A percentile compares a stretch with the other conserved stretches of the same genome.
phyloP scores from a whole-genome alignment of 1,140 invertebrate genomes.

The Lerema accius region DNA sequence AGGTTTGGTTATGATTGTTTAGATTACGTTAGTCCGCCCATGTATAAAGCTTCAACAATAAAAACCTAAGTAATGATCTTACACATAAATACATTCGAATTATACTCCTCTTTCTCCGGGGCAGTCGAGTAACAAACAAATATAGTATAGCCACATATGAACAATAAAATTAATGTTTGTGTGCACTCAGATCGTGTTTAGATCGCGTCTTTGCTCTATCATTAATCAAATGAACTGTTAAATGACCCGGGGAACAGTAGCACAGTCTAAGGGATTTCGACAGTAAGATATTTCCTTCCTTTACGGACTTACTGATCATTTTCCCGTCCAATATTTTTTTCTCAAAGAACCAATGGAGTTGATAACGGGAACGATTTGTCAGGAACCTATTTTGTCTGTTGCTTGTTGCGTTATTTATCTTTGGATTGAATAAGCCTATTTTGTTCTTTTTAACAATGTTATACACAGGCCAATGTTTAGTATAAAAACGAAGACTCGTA shows the following conservation, averaged over 20 bases:
- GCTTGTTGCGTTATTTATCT: slow-evolving; percentile 30
- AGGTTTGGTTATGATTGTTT: no score
- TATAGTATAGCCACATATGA: no score
- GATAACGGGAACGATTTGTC: slow-evolving; percentile 69
- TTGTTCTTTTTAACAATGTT: slow-evolving; percentile 3
- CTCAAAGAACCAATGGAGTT: slow-evolving; percentile 64
- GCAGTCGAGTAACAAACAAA: no score
- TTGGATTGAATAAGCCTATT: slow-evolving; percentile 18
- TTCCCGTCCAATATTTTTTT: slow-evolving; percentile 63
- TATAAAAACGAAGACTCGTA: no score
- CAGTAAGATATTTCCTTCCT: slow-evolving; percentile 54
- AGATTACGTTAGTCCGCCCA: no score
- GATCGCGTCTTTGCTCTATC: slow-evolving; percentile 33
- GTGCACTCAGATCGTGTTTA: slow-evolving; percentile 5
- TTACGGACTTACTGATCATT: slow-evolving; percentile 60
- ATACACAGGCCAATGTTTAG: no score
- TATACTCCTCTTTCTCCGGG: no score
- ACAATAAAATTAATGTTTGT: slow-evolving; percentile 28
- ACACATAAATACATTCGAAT: no score
- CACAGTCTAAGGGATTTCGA: slow-evolving; percentile 47
- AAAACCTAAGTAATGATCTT: no score
- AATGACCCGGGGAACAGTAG: slow-evolving; percentile 55
- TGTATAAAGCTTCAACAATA: no score
- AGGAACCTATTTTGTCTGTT: slow-evolving; percentile 49
- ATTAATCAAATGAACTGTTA: slow-evolving; percentile 68